Conservation (phyloP, 2,888 invertebrate genomes). For the Drosophila parthenogenetica region DNA sequence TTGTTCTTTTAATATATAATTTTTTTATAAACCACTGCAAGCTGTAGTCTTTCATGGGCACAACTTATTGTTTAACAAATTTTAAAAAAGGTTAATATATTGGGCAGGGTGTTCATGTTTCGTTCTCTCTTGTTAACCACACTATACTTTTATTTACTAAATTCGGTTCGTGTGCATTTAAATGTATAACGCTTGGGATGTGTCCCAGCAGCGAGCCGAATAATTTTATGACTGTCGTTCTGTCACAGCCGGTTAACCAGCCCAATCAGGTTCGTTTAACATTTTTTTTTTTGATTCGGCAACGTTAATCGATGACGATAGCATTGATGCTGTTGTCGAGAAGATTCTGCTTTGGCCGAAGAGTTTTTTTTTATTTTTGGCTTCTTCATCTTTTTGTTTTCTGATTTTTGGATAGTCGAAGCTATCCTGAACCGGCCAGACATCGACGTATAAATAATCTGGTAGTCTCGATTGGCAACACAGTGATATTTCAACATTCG, state of each 20-base stretch:
- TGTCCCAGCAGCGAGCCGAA: conserved; percentile 45
- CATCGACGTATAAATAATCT: conserved; percentile 82
- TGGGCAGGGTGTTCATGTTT: conserved; percentile 21
- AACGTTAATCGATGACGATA: conserved; percentile 40
- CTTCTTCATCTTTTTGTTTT: conserved; percentile 22
- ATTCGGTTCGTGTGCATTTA: conserved; percentile 55
- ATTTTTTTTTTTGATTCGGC: conserved; percentile 44
- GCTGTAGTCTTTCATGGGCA: no score
- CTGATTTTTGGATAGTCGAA: conserved; percentile 38
- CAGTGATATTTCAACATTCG: conserved; percentile 82
- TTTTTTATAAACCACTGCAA: no score
- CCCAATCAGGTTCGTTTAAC: conserved; percentile 75
- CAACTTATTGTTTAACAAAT: no score
- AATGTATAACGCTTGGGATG: conserved; percentile 70
- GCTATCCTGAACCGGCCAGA: conserved; percentile 76
- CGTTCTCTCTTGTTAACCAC: conserved; percentile 2
- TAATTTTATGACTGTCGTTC: conserved; percentile 77
- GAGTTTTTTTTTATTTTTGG: conserved; percentile 24
- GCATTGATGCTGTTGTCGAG: conserved; percentile 51
- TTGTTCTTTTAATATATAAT: no score
- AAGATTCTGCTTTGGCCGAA: conserved; percentile 73
- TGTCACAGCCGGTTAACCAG: conserved; percentile 79
- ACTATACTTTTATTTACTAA: conserved; percentile 34
- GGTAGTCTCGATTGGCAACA: conserved; percentile 69
- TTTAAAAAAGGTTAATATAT: no score